Base-by-base conservation (phyloP, 2,888 invertebrate genomes). In the Halocaridina rubra region DNA sequence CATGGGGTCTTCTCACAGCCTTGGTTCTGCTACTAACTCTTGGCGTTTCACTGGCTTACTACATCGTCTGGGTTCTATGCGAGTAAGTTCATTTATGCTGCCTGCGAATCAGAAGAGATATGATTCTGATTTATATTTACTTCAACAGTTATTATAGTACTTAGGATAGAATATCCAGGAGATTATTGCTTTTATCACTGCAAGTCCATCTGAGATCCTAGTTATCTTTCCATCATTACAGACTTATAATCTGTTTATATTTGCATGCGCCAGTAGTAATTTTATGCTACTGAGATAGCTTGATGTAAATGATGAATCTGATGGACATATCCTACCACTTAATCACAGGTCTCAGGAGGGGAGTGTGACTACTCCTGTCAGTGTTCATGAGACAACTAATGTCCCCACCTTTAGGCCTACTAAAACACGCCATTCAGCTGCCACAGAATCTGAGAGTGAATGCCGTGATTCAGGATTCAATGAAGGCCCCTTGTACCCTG, bases 401-500 rank as follows among this genome's bases (percentile, higher is more conserved):
- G 22, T 32, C 29, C 76, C 71, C 27, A 29, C 80, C 13, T 33
- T 75, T 69, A 74, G 86, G 22, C 10, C 78, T 39, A 78, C 81
- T 57, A 81, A 67, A 46, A 22, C 32, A n/a, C 78, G 74, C 57
- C 86, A 76, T 39, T 74, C 79, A n/a, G 84, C 80, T 8, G 84
- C 82, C 33, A 88, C 81, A 1, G 88, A 88, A 61, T 84, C 88
- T 27, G 88, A 88, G 81, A 88, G 86, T 71, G 88, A 88, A 59
- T 88, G 88, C 67, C 80, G 88, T 32, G 88, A 88, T 81, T 88
- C 88, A 0, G 88, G 88, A 61, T 88, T 88, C 74, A 88, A 86
- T 46, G 88, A 88, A 77, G 88, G 88, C 22, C 82, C 80, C 13
- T 71, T 80, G 19, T 86, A 86, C 46, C 86, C 86, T 16, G 86